A percentile compares a stretch with the other conserved stretches of the same genome.
phyloP scores from a whole-genome alignment of 2,113 vertebrate genomes.

The Tursiops truncatus region DNA sequence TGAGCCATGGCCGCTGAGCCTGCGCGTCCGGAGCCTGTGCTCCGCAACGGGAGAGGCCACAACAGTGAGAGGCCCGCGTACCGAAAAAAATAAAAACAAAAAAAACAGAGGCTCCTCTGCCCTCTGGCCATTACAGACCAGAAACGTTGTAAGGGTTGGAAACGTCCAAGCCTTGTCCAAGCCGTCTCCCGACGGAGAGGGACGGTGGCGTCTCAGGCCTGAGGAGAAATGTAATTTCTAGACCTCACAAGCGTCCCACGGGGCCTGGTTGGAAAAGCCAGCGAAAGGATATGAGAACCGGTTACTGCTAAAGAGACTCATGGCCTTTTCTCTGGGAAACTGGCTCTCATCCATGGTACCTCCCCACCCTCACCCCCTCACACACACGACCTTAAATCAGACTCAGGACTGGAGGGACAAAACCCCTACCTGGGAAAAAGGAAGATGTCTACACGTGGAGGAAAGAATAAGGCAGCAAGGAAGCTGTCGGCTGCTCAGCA shows the following conservation, averaged over 20 bases:
- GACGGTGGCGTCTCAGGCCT: background rate
- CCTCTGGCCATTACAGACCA: background rate
- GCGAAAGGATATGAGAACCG: background rate
- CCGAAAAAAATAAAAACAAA: too few relatives aligned
- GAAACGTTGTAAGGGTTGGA: background rate
- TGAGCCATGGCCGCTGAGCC: too few relatives aligned
- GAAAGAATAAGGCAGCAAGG: background rate
- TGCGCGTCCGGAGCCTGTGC: too few relatives aligned
- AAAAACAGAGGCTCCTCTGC: background rate
- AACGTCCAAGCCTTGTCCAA: background rate
- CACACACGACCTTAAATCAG: background rate
- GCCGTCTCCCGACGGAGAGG: background rate
- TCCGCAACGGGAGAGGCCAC: too few relatives aligned
- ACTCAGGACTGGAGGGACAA: background rate
- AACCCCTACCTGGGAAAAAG: background rate
- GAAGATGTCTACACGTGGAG: background rate
- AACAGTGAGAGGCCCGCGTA: too few relatives aligned
- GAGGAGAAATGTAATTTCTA: background rate
- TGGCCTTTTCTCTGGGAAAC: background rate
- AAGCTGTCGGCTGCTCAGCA: background rate
- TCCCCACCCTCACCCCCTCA: rapidly evolving
- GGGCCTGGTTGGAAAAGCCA: background rate
- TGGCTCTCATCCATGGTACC: background rate
- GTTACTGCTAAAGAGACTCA: background rate
- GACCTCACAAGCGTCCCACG: background rate